Percentiles rank a stretch among this genome's conserved stretches.
These are phyloP conservation scores for Microctonus brassicae DNA, from an alignment of 2,888 invertebrate species.

Conservation along the genomic window DNA sequence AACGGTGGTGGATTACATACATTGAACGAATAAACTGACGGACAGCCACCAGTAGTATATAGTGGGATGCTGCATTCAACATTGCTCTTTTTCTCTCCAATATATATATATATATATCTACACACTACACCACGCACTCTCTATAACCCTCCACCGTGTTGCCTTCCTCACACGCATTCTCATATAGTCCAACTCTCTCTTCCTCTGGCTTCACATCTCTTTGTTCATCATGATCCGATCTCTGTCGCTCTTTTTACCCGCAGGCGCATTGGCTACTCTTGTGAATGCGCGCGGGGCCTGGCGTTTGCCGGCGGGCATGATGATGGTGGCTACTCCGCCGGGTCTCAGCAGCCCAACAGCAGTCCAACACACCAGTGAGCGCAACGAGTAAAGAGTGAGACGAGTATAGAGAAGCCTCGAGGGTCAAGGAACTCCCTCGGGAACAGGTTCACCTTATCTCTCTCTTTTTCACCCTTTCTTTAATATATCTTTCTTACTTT, in stretches of 20 bases:
- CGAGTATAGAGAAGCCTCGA: constrained; percentile 50
- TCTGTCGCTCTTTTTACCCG: constrained; percentile 7
- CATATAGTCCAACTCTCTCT: constrained; percentile 34
- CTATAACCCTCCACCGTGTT: constrained; percentile 33
- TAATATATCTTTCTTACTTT: constrained; percentile 25
- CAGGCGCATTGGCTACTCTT: constrained; percentile 29
- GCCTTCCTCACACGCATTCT: constrained; percentile 41
- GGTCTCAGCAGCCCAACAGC: constrained; percentile 49
- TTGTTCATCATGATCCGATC: constrained; percentile 24
- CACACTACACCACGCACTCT: constrained; percentile 19
- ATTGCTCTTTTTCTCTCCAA: constrained; percentile 39
- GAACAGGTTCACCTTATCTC: constrained; percentile 69
- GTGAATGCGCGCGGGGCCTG: constrained; percentile 12
- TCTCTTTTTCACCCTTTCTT: constrained; percentile 44
- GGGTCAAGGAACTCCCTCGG: constrained; percentile 70
- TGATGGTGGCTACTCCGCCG: constrained; percentile 61
- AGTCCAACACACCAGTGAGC: constrained; percentile 41
- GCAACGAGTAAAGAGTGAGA: constrained; percentile 16
- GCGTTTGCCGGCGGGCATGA: constrained; percentile 63
- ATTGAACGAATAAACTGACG: constrained; percentile 47
- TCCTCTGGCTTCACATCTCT: constrained; percentile 20
- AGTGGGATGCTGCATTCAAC: constrained; percentile 55
- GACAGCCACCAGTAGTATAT: constrained; percentile 55
- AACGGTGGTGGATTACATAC: constrained; percentile 42
- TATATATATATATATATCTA: background rate